phyloP scores from a whole-genome alignment of 1,140 invertebrate species.

The Arion vulgaris region DNA sequence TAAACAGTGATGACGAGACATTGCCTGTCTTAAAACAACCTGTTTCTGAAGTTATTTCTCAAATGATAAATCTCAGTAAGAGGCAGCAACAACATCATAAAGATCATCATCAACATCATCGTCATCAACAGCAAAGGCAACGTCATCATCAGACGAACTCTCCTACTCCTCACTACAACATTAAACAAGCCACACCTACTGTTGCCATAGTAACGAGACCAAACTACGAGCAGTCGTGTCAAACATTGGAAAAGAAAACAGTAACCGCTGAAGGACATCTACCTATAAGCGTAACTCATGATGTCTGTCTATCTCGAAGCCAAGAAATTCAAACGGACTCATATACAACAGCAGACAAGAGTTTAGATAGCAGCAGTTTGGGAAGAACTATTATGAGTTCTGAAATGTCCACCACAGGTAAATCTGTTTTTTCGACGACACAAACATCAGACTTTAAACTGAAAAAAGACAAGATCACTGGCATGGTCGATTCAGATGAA shows the following conservation, averaged over 20 bases:
- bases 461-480: background rate
- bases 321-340: slow-evolving; percentile 29
- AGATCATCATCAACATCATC: background rate
- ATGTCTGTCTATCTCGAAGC: background rate
- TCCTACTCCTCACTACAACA: background rate
- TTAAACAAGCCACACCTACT: background rate
- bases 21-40: slow-evolving; percentile 24
- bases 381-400: background rate
- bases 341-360: slow-evolving; percentile 24
- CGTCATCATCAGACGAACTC: slow-evolving; percentile 6
- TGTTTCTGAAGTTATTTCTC: slow-evolving; percentile 33
- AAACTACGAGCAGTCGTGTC: background rate
- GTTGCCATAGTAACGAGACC: slow-evolving; percentile 15
- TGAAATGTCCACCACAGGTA: background rate
- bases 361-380: background rate
- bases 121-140: slow-evolving; percentile 32
- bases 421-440: background rate
- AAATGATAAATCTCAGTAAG: slow-evolving; percentile 31
- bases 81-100: slow-evolving; percentile 6
- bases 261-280: background rate
- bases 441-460: background rate
- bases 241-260: background rate
- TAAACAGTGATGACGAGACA: background rate
- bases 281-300: background rate
- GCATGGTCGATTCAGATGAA: background rate